Conservation (phyloP, 30 jellyfish, hydroid and myxozoan genomes). For the Phacellophora camtschatica region DNA sequence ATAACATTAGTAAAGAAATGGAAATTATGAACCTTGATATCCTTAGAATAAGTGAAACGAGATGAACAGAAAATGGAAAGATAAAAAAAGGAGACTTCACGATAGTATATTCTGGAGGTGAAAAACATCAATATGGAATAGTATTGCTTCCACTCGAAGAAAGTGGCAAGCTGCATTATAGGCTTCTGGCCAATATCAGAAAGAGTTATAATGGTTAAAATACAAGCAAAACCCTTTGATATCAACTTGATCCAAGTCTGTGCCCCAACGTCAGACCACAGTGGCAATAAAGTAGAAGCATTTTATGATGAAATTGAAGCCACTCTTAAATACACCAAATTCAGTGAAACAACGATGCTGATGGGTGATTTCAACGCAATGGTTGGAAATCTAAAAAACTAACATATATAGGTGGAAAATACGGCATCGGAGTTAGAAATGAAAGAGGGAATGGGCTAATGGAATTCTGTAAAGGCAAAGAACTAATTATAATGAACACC, state of each 20-base stretch:
- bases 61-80: no score
- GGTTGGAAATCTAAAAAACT: neutral
- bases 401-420: neutral
- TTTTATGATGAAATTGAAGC: constrained; percentile 17
- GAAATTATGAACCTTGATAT: no score
- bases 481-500: neutral
- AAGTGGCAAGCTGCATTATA: neutral
- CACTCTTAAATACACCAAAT: neutral
- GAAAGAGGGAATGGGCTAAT: constrained; percentile 24
- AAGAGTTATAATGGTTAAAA: neutral
- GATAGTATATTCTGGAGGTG: neutral
- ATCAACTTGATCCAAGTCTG: neutral
- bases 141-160: neutral
- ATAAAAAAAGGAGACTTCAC: no score
- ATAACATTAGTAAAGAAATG: no score
- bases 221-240: neutral
- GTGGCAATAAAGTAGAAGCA: neutral
- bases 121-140: neutral
- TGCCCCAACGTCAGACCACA: constrained; percentile 47
- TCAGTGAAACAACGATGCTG: constrained; percentile 6
- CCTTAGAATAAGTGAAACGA: no score
- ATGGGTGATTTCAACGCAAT: constrained; percentile 44
- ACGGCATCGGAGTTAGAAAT: constrained; percentile 2
- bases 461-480: constrained; percentile 1
- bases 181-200: constrained; percentile 23